Base-by-base conservation (phyloP, 2,797 vertebrate species). In the Borostomias antarcticus region DNA sequence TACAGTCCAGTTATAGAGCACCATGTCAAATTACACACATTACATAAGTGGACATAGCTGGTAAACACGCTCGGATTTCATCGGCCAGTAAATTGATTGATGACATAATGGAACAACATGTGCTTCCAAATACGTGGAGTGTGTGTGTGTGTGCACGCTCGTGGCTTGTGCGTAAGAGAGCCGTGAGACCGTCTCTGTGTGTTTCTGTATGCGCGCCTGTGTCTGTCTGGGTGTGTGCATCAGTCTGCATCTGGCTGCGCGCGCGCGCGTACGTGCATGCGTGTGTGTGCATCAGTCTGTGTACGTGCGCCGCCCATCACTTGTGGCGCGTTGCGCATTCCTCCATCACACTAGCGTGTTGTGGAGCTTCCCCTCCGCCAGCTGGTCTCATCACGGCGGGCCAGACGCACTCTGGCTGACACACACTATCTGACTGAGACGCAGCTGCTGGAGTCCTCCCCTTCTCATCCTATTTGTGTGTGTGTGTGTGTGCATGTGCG, bases 71-170 rank as follows among this genome's bases (percentile, higher is more conserved):
- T 40, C 30, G 37, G 10, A 63, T 47, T 19, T 10, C 11, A 4
- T 60, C 26, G 37, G 58, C 26, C 37, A n/a, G 37, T 45, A 48
- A 48, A 80, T 74, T 76, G 73, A 76, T 74, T 75, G 53, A 61
- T 73, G 64, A 74, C 65, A 58, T 68, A 45, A 69, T 62, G 59
- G 56, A 68, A 29, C 26, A 32, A 47, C 58, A 3, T 67, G 23
- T 21, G 7, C 19, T 32, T 19, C 21, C 2, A 19, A 29, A 11
- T 15, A 17, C 15, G 10, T 64, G 33, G 21, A 40, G 17, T 50
- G 29, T 63, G 45, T 60, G 29, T 56, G 4, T 61, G 28, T 30
- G 33, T 53, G 25, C 32, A n/a, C n/a, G n/a, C n/a, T n/a, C n/a
- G n/a, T n/a, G n/a, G n/a, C n/a, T n/a, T n/a, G n/a, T n/a, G n/a